phyloP scores from a whole-genome alignment of 2,888 invertebrate genomes.

The Pherbina coryleti region DNA sequence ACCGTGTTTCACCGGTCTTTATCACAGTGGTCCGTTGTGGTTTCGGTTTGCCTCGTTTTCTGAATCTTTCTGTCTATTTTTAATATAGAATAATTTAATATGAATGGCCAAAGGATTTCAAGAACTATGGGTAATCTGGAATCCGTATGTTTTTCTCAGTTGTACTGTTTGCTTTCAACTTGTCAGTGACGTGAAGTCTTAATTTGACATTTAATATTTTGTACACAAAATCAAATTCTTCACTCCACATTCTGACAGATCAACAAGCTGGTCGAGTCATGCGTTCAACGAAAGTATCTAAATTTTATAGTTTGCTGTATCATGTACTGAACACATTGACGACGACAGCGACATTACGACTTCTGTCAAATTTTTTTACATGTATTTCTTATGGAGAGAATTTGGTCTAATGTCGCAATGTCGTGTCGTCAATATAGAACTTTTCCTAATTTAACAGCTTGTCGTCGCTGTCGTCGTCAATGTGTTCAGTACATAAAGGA shows the following conservation, averaged over 20 bases:
- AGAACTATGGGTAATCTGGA: conserved; percentile 46
- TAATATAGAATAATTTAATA: conserved; percentile 44
- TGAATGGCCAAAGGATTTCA: conserved; percentile 49
- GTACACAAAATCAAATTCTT: conserved; percentile 26
- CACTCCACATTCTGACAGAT: conserved; percentile 13
- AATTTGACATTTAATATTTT: conserved; percentile 50
- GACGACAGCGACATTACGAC: too few species aligned
- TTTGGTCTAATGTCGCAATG: too few species aligned
- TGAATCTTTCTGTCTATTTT: conserved; percentile 37
- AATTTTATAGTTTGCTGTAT: too few species aligned
- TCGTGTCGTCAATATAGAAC: too few species aligned
- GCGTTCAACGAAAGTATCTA: background rate
- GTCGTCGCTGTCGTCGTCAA: too few species aligned
- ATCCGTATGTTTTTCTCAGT: conserved; percentile 40
- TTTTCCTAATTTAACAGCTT: too few species aligned
- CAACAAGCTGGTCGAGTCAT: background rate
- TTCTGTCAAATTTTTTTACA: too few species aligned
- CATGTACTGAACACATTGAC: too few species aligned
- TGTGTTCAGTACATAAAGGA: too few species aligned
- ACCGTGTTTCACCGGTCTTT: conserved; percentile 22
- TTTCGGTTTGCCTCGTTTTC: conserved; percentile 9
- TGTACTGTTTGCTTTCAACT: conserved; percentile 47
- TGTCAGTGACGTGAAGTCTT: conserved; percentile 47
- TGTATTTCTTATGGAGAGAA: too few species aligned
- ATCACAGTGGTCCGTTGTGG: conserved; percentile 40